Percentiles rank a stretch among this genome's conserved stretches.
Evolutionary conservation across 2,888 invertebrate species (phyloP).

Genomic region (Oithona nana): DNA sequence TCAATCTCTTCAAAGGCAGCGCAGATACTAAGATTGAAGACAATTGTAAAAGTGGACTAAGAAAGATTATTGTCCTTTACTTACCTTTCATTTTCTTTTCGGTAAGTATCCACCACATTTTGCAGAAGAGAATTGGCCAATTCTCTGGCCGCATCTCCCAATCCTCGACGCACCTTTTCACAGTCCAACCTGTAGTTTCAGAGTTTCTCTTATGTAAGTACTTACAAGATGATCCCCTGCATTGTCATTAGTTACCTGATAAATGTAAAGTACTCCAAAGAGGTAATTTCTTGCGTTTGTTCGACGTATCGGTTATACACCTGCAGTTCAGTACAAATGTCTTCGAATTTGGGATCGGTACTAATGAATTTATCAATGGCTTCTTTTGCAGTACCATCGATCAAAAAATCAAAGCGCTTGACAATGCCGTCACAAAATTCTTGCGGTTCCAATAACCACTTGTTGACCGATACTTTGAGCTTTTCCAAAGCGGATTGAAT

Average conservation of each 20-base stretch:
- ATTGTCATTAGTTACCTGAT: neutral
- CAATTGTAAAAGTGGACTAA: neutral
- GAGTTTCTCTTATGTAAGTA: neutral
- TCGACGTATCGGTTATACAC: conserved; percentile 9
- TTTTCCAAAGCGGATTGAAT: neutral
- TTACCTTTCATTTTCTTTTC: conserved; percentile 10
- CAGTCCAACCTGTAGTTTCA: conserved; percentile 10
- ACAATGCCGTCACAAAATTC: neutral
- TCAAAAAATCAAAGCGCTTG: conserved; percentile 12
- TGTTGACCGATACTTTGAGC: neutral
- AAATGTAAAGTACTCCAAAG: conserved; percentile 14
- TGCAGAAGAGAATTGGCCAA: conserved; percentile 12
- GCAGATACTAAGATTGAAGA: conserved; percentile 32
- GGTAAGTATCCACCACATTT: conserved; percentile 16
- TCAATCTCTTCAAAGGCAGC: conserved; percentile 49
- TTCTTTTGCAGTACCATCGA: conserved; percentile 9
- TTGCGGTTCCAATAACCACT: conserved; percentile 8
- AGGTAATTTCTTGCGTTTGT: conserved; percentile 15
- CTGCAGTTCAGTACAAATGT: conserved; percentile 3
- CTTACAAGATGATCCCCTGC: neutral
- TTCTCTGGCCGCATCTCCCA: conserved; percentile 13
- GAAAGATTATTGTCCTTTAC: neutral
- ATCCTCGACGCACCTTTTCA: conserved; percentile 2
- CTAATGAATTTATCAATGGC: conserved; percentile 9
- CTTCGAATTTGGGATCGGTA: conserved; percentile 13